Evolutionary conservation across 2,113 vertebrate genomes (phyloP), one percentile per base, ranked within the genome.

Genomic region (Herpetotheres cachinnans): DNA sequence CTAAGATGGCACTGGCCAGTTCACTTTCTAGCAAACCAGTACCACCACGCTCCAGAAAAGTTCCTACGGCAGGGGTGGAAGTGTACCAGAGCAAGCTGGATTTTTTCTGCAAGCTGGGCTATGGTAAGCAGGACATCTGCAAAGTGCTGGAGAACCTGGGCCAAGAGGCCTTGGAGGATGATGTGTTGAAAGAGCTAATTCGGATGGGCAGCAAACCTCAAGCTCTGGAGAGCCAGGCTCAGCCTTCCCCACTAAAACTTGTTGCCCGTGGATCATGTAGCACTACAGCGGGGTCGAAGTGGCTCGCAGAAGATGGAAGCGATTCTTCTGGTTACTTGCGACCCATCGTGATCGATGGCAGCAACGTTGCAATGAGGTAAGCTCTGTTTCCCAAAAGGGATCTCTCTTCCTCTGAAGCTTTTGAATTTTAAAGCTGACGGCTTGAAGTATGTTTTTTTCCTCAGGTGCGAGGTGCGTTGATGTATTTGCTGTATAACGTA

Each of bases 361-460:
- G 99, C 98, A 99, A 99, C 2, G 98, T 99, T 61, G 99, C 99
- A 34, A 99, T 99, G 99, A 99, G 99, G 99, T 99, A 98, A 97
- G 97, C 36, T 54, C 18, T 3, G 1, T 15, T 32, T 26, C 7
- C 34, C 30, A 26, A 73, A n/a, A 26, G 11, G 42, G n/a, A 62
- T 27, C 15, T 72, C 29, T 49, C 29, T 54, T 66, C 72, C 42
- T 76, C 55, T 40, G 70, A 49, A 52, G 21, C 12, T 40, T 77
- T 25, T 34, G 54, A 9, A 7, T 55, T 42, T 58, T 38, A n/a
- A 50, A 81, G 44, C 13, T 49, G 40, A 18, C 65, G 66, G 30
- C 54, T 49, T 40, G 47, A 81, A 86, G 7, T 21, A n/a, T 38
- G 36, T 12, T 58, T 84, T 50, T 29, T 71, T 38, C 19, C 65